These are phyloP conservation scores for Drosophila prostipennis DNA, from an alignment of 2,888 invertebrate genomes.

Conservation along the genomic window DNA sequence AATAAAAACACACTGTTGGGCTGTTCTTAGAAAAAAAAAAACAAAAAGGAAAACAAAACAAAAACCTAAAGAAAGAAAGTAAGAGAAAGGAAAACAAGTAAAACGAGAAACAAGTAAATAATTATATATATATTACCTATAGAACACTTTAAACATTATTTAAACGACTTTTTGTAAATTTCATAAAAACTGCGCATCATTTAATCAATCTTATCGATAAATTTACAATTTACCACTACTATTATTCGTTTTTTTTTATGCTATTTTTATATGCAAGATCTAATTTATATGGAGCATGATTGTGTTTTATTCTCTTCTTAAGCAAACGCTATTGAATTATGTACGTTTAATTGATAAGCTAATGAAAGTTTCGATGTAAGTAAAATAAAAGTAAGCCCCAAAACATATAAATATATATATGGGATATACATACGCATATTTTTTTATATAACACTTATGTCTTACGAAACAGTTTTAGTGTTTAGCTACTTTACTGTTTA, in stretches of 20 bases:
- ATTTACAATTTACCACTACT: slow-evolving; percentile 23
- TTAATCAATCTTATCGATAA: slow-evolving; percentile 29
- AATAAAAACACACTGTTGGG: slow-evolving; percentile 70
- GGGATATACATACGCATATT: slow-evolving; percentile 61
- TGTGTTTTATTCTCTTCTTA: slow-evolving; percentile 50
- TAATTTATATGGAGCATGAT: slow-evolving; percentile 42
- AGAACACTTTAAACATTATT: slow-evolving; percentile 49
- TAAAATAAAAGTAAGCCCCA: slow-evolving; percentile 25
- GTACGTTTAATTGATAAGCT: slow-evolving; percentile 54
- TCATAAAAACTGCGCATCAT: slow-evolving; percentile 35
- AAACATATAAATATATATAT: slow-evolving; percentile 32
- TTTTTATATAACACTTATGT: slow-evolving; percentile 67
- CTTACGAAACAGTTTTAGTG: slow-evolving; percentile 60
- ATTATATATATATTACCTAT: slow-evolving; percentile 32
- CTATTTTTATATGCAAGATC: slow-evolving; percentile 14
- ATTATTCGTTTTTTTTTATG: slow-evolving; percentile 19
- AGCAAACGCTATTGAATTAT: slow-evolving; percentile 49
- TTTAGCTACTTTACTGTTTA: slow-evolving; percentile 69
- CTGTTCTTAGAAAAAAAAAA: slow-evolving; percentile 76
- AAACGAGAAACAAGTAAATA: slow-evolving; percentile 31
- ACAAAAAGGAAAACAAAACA: slow-evolving; percentile 26
- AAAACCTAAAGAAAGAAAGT: slow-evolving; percentile 22
- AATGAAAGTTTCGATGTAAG: slow-evolving; percentile 49
- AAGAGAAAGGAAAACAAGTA: slow-evolving; percentile 29
- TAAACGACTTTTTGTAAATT: slow-evolving; percentile 54